Evolutionary conservation across 2,888 invertebrate species (phyloP).

Genomic region (Macrophya annulata): DNA sequence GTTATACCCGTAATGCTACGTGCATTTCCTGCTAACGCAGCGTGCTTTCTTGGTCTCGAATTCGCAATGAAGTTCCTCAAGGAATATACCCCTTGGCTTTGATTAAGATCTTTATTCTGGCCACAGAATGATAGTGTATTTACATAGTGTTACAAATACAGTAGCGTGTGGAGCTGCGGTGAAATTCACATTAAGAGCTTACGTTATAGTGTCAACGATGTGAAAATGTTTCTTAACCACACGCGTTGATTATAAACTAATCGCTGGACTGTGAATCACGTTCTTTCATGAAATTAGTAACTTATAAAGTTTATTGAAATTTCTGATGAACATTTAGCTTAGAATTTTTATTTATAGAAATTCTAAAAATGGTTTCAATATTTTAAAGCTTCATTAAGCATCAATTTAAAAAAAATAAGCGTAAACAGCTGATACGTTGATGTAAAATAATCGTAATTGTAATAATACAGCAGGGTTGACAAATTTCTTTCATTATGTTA

Average conservation of each 20-base stretch:
- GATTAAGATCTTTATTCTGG: background rate
- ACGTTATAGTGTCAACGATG: background rate
- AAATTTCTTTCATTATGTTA: background rate
- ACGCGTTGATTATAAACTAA: background rate
- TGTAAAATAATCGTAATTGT: background rate
- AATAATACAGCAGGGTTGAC: background rate
- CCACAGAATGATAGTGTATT: background rate
- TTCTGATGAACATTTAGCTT: background rate
- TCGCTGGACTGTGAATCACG: background rate
- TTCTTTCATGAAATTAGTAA: background rate
- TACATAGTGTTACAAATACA: background rate
- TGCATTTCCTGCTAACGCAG: conserved; percentile 64
- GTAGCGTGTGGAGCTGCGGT: background rate
- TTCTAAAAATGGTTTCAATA: background rate
- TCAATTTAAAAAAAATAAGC: background rate
- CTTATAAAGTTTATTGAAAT: background rate
- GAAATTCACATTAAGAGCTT: background rate
- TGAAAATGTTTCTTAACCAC: background rate
- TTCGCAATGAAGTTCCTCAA: conserved; percentile 61
- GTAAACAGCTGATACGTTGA: background rate
- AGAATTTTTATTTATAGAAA: no score
- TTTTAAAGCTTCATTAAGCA: background rate
- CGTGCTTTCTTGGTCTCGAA: conserved; percentile 65
- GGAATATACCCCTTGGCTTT: conserved; percentile 57
- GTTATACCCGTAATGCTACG: conserved; percentile 62